A percentile compares a stretch with the other conserved stretches of the same genome.
These are phyloP conservation scores for Penaeus chinensis DNA, from an alignment of 1,140 invertebrate species.

Conservation along the genomic window DNA sequence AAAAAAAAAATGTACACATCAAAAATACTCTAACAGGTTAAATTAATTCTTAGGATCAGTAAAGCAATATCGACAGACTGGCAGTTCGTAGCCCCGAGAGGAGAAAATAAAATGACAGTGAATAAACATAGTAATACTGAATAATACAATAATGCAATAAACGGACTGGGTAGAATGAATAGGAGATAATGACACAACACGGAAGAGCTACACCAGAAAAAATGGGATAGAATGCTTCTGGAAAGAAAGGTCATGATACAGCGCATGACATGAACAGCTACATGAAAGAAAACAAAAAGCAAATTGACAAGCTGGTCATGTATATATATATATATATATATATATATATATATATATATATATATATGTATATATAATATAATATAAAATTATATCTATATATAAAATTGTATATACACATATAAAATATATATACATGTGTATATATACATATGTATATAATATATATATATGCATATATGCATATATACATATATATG, in stretches of 20 bases:
- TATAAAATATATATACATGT: background rate
- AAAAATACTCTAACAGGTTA: too few species aligned
- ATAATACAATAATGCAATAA: background rate
- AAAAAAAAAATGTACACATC: too few species aligned
- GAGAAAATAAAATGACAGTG: too few species aligned
- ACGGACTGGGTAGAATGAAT: background rate
- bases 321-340: constrained; percentile 32
- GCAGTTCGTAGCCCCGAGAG: too few species aligned
- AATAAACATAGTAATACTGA: background rate
- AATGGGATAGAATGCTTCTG: background rate
- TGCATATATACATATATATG: constrained; percentile 20
- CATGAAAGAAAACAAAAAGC: background rate
- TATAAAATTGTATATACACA: background rate
- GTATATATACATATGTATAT: background rate
- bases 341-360: constrained; percentile 34
- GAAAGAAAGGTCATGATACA: background rate
- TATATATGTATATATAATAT: constrained; percentile 26
- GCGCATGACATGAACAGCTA: background rate
- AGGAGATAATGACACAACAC: background rate
- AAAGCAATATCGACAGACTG: too few species aligned
- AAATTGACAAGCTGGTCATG: background rate
- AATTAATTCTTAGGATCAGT: too few species aligned
- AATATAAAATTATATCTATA: background rate
- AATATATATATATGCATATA: constrained; percentile 5
- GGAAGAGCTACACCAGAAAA: background rate